Conservation (phyloP, 2,113 vertebrate genomes). For the Scophthalmus maximus region DNA sequence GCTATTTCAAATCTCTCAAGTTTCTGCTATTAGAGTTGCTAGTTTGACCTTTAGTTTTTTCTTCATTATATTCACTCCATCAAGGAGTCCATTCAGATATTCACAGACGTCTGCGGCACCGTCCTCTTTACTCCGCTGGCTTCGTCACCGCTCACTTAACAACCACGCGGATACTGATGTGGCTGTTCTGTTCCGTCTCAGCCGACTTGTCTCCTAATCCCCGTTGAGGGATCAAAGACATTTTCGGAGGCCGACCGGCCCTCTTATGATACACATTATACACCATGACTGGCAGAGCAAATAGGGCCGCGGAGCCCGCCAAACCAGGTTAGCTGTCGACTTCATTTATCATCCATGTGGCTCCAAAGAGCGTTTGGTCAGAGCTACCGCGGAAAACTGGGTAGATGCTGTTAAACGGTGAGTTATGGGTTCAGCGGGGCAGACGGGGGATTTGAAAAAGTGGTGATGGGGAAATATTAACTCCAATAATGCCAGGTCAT, state of each 20-base stretch:
- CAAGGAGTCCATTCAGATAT: slow-evolving; percentile 7
- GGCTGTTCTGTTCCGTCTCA: slow-evolving; percentile 47
- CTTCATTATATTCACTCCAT: not conserved
- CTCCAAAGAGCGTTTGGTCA: slow-evolving; percentile 46
- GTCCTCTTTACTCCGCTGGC: slow-evolving; percentile 16
- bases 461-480: slow-evolving; percentile 11
- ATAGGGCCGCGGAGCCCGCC: slow-evolving; percentile 58
- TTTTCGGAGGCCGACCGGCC: slow-evolving; percentile 43
- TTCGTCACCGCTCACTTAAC: slow-evolving; percentile 26
- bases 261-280: slow-evolving; percentile 80
- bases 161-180: slow-evolving; percentile 39
- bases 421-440: slow-evolving; percentile 54
- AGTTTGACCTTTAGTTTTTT: not conserved
- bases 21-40: not conserved
- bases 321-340: slow-evolving; percentile 72
- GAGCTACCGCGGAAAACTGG: slow-evolving; percentile 46
- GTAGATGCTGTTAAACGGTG: slow-evolving; percentile 41
- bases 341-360: slow-evolving; percentile 66
- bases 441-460: slow-evolving; percentile 9
- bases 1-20: not conserved
- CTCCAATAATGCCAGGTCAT: slow-evolving; percentile 33
- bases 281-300: slow-evolving; percentile 64
- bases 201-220: slow-evolving; percentile 67
- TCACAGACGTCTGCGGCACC: not conserved
- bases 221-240: slow-evolving; percentile 66